phyloP scores from a whole-genome alignment of 1,140 invertebrate genomes.

The Potamilus streckersoni region DNA sequence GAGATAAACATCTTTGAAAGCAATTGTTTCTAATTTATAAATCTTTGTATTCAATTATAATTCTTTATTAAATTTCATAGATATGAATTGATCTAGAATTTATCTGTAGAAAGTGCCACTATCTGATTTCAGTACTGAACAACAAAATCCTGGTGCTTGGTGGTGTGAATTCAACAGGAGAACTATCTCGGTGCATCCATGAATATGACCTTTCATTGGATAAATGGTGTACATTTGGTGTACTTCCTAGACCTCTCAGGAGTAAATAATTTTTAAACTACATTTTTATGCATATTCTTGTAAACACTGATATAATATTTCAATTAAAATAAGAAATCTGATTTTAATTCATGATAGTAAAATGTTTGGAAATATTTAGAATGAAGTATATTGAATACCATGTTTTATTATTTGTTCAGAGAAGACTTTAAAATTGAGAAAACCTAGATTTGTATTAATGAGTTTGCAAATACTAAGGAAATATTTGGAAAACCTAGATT shows the following conservation, averaged over 20 bases:
- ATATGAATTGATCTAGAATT: neutral
- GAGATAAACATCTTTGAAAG: neutral
- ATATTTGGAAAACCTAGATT: no score
- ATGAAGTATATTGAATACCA: no score
- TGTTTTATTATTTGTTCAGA: no score
- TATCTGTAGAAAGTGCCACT: neutral
- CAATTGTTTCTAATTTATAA: neutral
- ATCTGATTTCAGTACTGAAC: slow-evolving; percentile 31
- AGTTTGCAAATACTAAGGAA: no score
- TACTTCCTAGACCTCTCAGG: slow-evolving; percentile 30
- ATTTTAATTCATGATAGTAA: no score
- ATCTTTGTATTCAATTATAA: neutral
- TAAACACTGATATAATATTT: no score
- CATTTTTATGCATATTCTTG: no score
- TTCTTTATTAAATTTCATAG: neutral
- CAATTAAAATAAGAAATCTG: no score
- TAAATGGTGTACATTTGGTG: slow-evolving; percentile 27
- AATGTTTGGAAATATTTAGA: no score
- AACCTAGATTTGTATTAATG: no score
- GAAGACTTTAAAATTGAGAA: no score
- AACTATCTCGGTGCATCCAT: slow-evolving; percentile 26
- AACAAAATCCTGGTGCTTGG: slow-evolving; percentile 32
- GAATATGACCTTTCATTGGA: slow-evolving; percentile 24
- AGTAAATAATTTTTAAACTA: slow-evolving; percentile 13
- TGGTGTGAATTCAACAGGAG: slow-evolving; percentile 18